These are phyloP conservation scores for Eubasilissa splendida DNA, from an alignment of 2,888 invertebrate genomes.

Conservation along the genomic window DNA sequence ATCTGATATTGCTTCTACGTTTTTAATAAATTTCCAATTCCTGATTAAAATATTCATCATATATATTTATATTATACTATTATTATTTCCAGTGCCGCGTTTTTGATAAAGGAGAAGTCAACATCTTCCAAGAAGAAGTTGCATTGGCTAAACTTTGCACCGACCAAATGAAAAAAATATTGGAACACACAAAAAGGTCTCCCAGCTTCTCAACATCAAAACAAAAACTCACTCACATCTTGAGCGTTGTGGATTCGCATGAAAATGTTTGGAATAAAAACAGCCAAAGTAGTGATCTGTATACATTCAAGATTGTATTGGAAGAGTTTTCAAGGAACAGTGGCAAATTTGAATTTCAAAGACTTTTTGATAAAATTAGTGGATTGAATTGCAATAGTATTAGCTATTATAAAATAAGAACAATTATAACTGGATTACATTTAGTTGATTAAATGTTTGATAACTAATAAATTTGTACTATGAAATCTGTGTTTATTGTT, in stretches of 20 bases:
- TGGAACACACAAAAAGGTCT: constrained; percentile 1
- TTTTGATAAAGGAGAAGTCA: constrained; percentile 78
- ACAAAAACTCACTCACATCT: constrained; percentile 3
- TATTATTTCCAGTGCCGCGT: constrained; percentile 70
- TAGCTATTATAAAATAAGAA: constrained; percentile 7
- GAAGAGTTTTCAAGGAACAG: neutral
- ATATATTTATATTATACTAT: constrained; percentile 44
- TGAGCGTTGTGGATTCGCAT: neutral
- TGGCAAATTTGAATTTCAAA: neutral
- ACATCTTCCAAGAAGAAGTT: constrained; percentile 73
- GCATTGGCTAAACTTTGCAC: constrained; percentile 65
- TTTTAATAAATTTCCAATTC: too few relatives aligned
- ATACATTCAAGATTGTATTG: neutral
- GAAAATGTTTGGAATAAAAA: neutral
- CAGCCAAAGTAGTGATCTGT: neutral
- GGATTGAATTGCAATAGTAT: neutral
- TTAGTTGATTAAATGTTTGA: neutral
- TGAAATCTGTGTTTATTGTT: neutral
- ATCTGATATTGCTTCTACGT: too few relatives aligned
- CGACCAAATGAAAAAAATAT: constrained; percentile 49
- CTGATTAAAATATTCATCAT: too few relatives aligned
- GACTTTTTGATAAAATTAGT: neutral
- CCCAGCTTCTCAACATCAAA: neutral
- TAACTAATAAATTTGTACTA: neutral
- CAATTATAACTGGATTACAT: neutral